A percentile compares a stretch with the other conserved stretches of the same genome.
These are phyloP conservation scores for Panulirus ornatus DNA, from an alignment of 1,140 invertebrate species.

Conservation along the genomic window DNA sequence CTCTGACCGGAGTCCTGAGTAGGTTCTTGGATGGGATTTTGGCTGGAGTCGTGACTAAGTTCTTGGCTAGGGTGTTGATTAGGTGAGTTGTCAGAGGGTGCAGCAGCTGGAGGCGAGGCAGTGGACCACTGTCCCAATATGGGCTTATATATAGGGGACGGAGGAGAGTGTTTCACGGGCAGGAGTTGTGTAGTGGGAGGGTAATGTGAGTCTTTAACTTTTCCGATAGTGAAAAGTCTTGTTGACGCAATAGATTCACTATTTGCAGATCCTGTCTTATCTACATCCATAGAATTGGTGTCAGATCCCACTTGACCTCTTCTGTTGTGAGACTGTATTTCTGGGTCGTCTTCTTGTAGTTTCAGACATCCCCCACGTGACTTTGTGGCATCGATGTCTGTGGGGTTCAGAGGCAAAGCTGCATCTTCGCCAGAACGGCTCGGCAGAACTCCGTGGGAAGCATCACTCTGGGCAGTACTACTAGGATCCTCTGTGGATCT, in stretches of 20 bases:
- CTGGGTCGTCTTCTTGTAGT: not conserved
- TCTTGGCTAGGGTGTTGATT: not conserved
- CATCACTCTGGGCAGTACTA: not conserved
- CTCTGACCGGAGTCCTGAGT: not conserved
- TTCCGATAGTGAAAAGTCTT: not conserved
- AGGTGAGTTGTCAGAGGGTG: not conserved
- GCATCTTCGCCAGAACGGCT: not conserved
- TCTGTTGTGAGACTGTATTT: not conserved
- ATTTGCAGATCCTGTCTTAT: not conserved
- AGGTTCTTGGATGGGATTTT: not conserved
- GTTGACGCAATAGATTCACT: not conserved
- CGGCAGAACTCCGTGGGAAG: not conserved
- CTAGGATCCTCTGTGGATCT: not conserved
- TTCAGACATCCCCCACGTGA: not conserved
- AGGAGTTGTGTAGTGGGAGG: not conserved
- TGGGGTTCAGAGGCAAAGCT: not conserved
- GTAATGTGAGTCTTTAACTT: not conserved
- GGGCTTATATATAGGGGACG: constrained; percentile 30
- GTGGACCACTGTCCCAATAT: not conserved
- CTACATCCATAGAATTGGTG: not conserved
- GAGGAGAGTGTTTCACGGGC: constrained; percentile 46
- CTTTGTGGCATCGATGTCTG: not conserved
- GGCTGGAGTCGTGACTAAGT: not conserved
- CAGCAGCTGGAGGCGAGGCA: not conserved
- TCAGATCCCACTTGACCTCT: not conserved